phyloP scores from a whole-genome alignment of 2,113 vertebrate genomes.

The Saimiri boliviensis region DNA sequence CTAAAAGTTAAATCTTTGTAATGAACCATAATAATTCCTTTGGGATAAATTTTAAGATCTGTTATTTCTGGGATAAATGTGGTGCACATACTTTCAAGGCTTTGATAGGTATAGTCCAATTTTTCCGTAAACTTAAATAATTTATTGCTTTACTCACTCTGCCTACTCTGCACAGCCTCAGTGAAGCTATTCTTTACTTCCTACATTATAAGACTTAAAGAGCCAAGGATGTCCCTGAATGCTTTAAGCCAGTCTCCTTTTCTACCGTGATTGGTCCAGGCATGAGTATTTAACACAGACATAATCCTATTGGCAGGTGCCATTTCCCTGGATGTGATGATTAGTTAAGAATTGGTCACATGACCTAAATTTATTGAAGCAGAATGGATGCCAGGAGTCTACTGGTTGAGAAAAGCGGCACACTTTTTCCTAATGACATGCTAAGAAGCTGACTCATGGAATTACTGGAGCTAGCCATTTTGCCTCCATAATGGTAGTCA shows the following conservation, averaged over 20 bases:
- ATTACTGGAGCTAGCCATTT: background rate
- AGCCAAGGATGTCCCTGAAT: background rate
- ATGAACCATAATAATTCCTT: background rate
- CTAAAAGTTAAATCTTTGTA: background rate
- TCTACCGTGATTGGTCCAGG: background rate
- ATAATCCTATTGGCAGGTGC: background rate
- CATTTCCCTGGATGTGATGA: background rate
- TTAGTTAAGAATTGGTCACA: background rate
- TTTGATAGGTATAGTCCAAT: background rate
- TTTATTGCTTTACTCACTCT: background rate
- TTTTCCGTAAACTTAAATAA: conserved; percentile 19
- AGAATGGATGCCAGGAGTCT: background rate
- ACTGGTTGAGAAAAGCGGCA: background rate
- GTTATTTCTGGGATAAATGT: background rate
- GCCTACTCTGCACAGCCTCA: background rate
- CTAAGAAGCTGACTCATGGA: background rate
- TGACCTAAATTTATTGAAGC: background rate
- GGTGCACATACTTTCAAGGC: background rate
- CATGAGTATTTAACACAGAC: background rate
- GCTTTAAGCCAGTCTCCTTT: background rate
- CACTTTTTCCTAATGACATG: background rate
- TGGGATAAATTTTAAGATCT: conserved; percentile 21
- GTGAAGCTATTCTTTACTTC: background rate
- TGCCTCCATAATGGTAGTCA: background rate
- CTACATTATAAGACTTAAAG: background rate